These are phyloP conservation scores for Streblospio benedicti DNA, from an alignment of 1,140 invertebrate species.

Conservation along the genomic window DNA sequence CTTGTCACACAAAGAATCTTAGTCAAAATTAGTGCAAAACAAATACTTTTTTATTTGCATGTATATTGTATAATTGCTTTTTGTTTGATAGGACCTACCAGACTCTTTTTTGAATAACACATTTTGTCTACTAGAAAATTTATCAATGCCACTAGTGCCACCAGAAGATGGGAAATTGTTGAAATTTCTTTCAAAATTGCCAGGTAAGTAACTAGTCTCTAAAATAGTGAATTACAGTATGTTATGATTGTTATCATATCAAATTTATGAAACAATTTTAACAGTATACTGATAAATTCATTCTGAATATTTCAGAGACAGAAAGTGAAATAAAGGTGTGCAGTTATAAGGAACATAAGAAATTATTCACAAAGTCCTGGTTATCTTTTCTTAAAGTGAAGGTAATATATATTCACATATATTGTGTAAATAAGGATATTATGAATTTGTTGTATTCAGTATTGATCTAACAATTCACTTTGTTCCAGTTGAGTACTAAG, in stretches of 20 bases:
- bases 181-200: constrained; percentile 23
- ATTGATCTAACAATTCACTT: constrained; percentile 2
- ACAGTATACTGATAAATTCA: constrained; percentile 33
- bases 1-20: no score
- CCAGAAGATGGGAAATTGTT: constrained; percentile 15
- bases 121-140: constrained; percentile 24
- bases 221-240: background rate
- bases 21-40: no score
- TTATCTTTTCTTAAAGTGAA: constrained; percentile 59
- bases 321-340: constrained; percentile 27
- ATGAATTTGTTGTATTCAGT: background rate
- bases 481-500: constrained; percentile 50
- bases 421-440: background rate
- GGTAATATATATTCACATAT: constrained; percentile 22
- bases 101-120: constrained; percentile 27
- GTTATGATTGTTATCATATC: constrained; percentile 31
- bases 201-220: constrained; percentile 19
- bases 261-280: constrained; percentile 61
- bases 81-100: constrained; percentile 17
- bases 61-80: no score
- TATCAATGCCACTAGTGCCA: constrained; percentile 24
- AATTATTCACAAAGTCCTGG: constrained; percentile 52
- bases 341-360: constrained; percentile 27
- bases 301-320: constrained; percentile 18
- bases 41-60: no score